A percentile compares a stretch with the other conserved stretches of the same genome.
phyloP scores from a whole-genome alignment of 2,888 invertebrate species.

The Rutpela maculata region DNA sequence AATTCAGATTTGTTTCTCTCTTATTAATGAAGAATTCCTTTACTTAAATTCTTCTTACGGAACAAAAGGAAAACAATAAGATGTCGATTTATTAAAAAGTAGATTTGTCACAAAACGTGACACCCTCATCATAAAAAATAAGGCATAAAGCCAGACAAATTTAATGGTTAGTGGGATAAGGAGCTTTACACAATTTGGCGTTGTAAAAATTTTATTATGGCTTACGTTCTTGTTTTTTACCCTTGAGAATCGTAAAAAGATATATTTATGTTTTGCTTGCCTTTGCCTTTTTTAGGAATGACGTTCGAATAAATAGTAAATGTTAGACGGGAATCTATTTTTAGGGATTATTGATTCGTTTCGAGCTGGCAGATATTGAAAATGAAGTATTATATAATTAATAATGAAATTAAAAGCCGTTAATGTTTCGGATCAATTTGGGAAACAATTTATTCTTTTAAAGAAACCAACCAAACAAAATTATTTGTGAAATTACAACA shows the following conservation, averaged over 20 bases:
- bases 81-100: background rate
- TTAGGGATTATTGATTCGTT: background rate
- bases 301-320: background rate
- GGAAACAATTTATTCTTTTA: too few species aligned
- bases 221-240: background rate
- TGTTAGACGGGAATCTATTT: background rate
- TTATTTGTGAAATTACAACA: too few species aligned
- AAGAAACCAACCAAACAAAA: too few species aligned
- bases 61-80: background rate
- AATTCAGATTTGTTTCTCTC: too few species aligned
- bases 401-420: too few species aligned
- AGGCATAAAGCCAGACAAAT: conserved; percentile 14
- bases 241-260: conserved; percentile 15
- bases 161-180: conserved; percentile 19
- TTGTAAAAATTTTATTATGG: conserved; percentile 20
- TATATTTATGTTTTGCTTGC: conserved; percentile 12
- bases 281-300: background rate
- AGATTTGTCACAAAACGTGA: background rate
- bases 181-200: conserved; percentile 10
- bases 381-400: too few species aligned
- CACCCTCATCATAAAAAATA: background rate
- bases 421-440: too few species aligned
- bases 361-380: background rate
- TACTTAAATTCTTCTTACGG: too few species aligned
- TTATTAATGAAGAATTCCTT: too few species aligned